These are phyloP conservation scores for Pterocles gutturalis DNA, from an alignment of 2,113 vertebrate species.

Conservation along the genomic window DNA sequence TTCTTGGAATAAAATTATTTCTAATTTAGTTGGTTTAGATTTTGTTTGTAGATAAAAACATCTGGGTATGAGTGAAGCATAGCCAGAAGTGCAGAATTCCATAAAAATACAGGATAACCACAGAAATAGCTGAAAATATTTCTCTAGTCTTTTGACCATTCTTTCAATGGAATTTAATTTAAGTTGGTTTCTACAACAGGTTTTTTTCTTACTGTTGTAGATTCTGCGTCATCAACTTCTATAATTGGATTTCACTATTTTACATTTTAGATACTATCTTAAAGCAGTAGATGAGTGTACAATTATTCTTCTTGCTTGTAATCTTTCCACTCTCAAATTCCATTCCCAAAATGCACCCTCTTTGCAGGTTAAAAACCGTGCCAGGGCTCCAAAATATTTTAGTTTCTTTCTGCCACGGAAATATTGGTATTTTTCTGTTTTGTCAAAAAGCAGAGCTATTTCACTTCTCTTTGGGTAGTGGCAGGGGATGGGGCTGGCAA, in stretches of 20 bases:
- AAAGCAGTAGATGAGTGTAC: background rate
- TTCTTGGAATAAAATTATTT: background rate
- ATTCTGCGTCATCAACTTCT: background rate
- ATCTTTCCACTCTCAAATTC: slow-evolving; percentile 20
- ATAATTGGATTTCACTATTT: background rate
- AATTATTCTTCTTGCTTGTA: background rate
- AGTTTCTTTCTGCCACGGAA: background rate
- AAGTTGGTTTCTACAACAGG: background rate
- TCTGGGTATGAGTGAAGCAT: background rate
- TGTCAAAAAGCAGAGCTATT: background rate
- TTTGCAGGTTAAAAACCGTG: background rate
- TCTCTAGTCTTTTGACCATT: background rate
- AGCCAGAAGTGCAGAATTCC: background rate
- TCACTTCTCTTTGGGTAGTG: background rate
- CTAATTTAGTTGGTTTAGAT: background rate
- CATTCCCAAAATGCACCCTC: background rate
- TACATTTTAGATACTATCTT: background rate
- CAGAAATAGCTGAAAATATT: background rate
- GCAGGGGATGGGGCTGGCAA: background rate
- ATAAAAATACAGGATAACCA: background rate
- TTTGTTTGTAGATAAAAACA: background rate
- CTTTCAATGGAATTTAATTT: background rate
- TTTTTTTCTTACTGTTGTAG: background rate
- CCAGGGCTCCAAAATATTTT: background rate
- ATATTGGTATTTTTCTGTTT: background rate